phyloP scores from a whole-genome alignment of 1,140 invertebrate species.

The Caenorhabditis brenneri region DNA sequence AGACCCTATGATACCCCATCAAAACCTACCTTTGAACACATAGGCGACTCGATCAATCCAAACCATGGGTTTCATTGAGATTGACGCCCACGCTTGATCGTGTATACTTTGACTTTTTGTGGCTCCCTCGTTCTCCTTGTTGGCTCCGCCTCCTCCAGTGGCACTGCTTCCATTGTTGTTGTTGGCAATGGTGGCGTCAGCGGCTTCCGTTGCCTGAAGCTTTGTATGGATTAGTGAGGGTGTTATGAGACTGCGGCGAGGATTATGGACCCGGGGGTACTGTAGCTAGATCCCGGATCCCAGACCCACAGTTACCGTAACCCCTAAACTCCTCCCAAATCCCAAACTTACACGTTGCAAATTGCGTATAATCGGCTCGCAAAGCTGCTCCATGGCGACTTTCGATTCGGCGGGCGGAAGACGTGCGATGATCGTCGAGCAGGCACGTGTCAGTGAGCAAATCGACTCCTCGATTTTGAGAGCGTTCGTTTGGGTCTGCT shows the following conservation, averaged over 20 bases:
- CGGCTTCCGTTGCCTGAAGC: slow-evolving; percentile 2
- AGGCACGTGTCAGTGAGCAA: neutral
- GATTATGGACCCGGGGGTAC: neutral
- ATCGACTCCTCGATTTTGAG: slow-evolving; percentile 25
- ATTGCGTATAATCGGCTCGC: slow-evolving; percentile 44
- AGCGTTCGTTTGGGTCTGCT: neutral
- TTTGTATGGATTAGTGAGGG: neutral
- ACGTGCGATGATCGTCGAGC: neutral
- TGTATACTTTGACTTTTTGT: neutral
- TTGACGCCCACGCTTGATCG: neutral
- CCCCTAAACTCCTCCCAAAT: too few relatives aligned
- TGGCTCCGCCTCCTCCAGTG: neutral
- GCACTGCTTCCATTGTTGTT: too few relatives aligned
- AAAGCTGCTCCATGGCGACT: slow-evolving; percentile 34
- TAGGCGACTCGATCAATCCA: slow-evolving; percentile 20
- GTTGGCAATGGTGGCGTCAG: neutral
- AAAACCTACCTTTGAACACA: slow-evolving; percentile 26
- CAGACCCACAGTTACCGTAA: too few relatives aligned
- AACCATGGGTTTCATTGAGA: neutral
- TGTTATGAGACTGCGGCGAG: too few relatives aligned
- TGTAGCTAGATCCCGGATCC: neutral
- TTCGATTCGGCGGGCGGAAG: neutral
- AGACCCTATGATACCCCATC: too few relatives aligned
- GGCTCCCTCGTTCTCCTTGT: slow-evolving; percentile 22
- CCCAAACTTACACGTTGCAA: neutral